Evolutionary conservation across 2,797 vertebrate species (phyloP).

Genomic region (Pseudomugil tenellus): DNA sequence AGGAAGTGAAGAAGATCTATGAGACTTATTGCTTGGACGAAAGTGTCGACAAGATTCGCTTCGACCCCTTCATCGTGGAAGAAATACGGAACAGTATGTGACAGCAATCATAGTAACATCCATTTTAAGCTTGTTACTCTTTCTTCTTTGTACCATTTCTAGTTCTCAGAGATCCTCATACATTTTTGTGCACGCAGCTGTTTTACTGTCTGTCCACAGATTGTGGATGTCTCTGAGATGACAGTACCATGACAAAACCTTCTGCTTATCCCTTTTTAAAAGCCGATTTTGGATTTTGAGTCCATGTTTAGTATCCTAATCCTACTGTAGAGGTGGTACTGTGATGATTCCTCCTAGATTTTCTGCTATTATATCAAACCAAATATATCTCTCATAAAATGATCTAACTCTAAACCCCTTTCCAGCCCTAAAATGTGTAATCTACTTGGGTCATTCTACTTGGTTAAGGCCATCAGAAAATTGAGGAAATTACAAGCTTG

Average conservation of each 20-base stretch:
- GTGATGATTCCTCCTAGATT: neutral
- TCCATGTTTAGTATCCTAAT: neutral
- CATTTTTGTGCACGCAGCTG: neutral
- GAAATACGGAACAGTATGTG: slow-evolving; percentile 93
- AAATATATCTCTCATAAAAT: neutral
- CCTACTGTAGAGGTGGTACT: neutral
- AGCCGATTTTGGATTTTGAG: neutral
- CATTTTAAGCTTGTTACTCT: neutral
- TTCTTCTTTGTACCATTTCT: neutral
- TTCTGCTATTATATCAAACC: neutral
- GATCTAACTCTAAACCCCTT: neutral
- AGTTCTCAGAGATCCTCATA: neutral
- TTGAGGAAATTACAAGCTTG: neutral
- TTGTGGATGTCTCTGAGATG: neutral
- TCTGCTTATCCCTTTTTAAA: neutral
- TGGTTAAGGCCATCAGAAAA: neutral
- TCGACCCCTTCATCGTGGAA: slow-evolving; percentile 95
- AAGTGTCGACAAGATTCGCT: slow-evolving; percentile 96
- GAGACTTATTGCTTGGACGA: slow-evolving; percentile 96
- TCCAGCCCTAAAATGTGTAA: neutral
- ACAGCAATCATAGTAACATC: neutral
- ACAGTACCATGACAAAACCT: neutral
- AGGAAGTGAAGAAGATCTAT: slow-evolving; percentile 96
- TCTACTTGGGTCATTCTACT: neutral
- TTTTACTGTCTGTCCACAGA: neutral